Base-by-base conservation (phyloP, 2,888 invertebrate species). In the Archips xylosteana region DNA sequence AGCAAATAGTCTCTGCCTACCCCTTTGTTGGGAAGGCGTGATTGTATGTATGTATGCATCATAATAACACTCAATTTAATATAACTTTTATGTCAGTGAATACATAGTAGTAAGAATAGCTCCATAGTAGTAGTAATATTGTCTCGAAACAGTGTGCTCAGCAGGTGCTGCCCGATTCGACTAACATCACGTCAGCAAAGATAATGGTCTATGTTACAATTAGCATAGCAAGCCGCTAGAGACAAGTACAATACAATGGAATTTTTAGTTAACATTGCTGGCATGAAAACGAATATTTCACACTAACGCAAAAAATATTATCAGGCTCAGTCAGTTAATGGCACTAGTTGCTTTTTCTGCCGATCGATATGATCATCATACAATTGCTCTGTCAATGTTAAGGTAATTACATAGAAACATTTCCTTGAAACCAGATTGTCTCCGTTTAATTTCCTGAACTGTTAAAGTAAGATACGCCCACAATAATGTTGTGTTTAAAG, bases 261-360 rank as follows among this genome's bases (percentile, higher is more conserved):
- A 47, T 64, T 63, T 49, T 71, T 73, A 64, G 57, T 59, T 32
- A 42, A 15, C 57, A n/a, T 34, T 12, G 10, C 60, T 32, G 9
- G n/a, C 42, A 42, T 32, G 5, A 3, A 60, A 34, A 49, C 59
- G 39, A 57, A 49, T 61, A 57, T 15, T 64, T 59, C 59, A 65
- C 42, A 64, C 63, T 39, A 23, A 66, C 45, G 45, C 54, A 72
- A 72, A 63, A 68, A 62, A 57, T 54, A 39, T 61, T 66, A 61
- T 67, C 57, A 63, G 62, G 34, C 63, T 6, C 13, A 42, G 47
- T 59, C 23, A 12, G 32, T 68, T 68, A 68, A 68, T 57, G 12
- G 34, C 36, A 15, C 73, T 64, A 59, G 69, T 72, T 72, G 71
- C 49, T 57, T 72, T 54, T 62, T 57, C n/a, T 51, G 42, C 70